A percentile compares a stretch with the other conserved stretches of the same genome.
phyloP scores from a whole-genome alignment of 2,888 invertebrate species.

The Allolobophora icterica region DNA sequence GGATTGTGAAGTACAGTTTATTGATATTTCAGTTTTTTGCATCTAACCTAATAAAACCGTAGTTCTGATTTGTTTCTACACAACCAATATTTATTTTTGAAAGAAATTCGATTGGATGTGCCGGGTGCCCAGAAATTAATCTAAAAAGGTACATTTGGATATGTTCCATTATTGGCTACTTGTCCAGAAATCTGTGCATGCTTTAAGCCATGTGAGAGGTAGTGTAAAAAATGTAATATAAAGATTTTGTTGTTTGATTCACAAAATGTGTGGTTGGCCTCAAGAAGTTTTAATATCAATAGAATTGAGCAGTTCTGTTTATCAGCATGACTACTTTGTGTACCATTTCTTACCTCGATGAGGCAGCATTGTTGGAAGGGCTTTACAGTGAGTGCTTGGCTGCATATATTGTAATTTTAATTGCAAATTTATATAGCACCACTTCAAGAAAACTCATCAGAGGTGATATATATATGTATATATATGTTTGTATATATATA shows the following conservation, averaged over 20 bases:
- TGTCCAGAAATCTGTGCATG: background rate
- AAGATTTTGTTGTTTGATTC: background rate
- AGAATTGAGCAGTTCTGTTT: background rate
- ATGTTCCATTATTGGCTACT: background rate
- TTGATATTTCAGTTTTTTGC: background rate
- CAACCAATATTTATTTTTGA: background rate
- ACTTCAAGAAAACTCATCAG: too few species aligned
- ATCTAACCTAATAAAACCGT: background rate
- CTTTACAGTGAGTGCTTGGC: background rate
- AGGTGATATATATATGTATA: too few species aligned
- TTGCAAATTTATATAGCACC: too few species aligned
- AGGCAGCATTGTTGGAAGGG: background rate
- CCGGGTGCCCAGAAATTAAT: background rate
- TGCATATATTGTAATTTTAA: background rate
- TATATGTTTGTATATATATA: too few species aligned
- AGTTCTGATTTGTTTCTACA: background rate
- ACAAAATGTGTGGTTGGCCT: background rate
- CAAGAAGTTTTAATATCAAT: background rate
- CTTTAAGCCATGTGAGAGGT: background rate
- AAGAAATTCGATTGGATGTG: background rate
- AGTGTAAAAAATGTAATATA: background rate
- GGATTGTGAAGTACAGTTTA: background rate
- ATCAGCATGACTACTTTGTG: background rate
- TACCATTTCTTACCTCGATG: background rate
- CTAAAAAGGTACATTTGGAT: background rate